phyloP scores from a whole-genome alignment of 1,140 invertebrate species.

The Platorchestia sp. region DNA sequence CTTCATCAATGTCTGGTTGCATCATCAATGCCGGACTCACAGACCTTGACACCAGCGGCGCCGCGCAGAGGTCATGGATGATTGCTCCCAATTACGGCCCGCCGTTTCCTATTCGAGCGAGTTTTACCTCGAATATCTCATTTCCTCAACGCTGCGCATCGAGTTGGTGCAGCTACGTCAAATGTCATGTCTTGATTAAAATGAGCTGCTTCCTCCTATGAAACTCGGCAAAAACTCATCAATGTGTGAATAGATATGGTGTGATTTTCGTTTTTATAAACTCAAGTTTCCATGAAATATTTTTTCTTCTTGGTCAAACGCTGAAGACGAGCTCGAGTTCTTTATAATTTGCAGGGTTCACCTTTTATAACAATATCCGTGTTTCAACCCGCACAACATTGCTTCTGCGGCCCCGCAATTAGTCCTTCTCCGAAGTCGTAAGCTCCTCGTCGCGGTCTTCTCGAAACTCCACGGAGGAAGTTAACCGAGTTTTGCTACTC shows the following conservation, averaged over 20 bases:
- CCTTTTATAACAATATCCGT: not conserved
- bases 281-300: too few relatives aligned
- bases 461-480: not conserved
- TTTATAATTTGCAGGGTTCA: too few relatives aligned
- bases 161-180: not conserved
- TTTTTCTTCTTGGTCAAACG: too few relatives aligned
- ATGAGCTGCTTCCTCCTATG: not conserved
- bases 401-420: not conserved
- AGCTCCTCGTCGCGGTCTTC: not conserved
- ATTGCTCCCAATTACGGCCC: not conserved
- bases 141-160: not conserved
- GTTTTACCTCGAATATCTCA: not conserved
- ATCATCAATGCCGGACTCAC: too few relatives aligned
- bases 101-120: not conserved
- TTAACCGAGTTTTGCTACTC: constrained; percentile 1
- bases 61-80: not conserved
- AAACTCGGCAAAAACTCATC: not conserved
- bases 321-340: too few relatives aligned
- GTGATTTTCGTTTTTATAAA: too few relatives aligned
- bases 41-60: not conserved
- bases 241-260: too few relatives aligned
- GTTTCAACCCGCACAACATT: not conserved
- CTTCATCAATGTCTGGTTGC: too few relatives aligned
- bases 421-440: not conserved
- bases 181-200: not conserved